phyloP scores from a whole-genome alignment of 1,140 invertebrate genomes.

The Delia radicum region DNA sequence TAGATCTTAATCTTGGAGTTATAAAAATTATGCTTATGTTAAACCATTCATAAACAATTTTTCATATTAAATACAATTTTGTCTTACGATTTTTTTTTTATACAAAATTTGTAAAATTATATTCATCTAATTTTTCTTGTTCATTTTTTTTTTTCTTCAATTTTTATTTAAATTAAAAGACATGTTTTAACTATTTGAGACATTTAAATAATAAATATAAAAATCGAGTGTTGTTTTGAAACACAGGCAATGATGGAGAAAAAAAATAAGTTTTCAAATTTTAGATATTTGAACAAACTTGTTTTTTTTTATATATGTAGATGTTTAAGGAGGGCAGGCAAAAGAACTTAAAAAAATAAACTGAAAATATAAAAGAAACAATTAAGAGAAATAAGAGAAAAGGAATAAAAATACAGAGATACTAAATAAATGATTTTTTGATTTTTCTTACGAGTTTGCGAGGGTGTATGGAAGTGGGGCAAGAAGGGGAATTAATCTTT shows the following conservation, averaged over 20 bases:
- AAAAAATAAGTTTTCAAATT: too few species aligned
- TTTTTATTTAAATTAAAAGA: not conserved
- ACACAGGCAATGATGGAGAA: too few species aligned
- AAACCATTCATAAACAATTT: too few species aligned
- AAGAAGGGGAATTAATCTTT: conserved; percentile 3
- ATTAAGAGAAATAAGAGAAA: not conserved
- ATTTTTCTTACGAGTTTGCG: not conserved
- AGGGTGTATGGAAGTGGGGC: not conserved
- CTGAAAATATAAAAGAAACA: not conserved
- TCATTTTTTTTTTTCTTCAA: not conserved
- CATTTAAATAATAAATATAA: conserved; percentile 12
- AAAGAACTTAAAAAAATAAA: not conserved
- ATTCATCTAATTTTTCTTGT: not conserved
- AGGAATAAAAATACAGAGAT: not conserved
- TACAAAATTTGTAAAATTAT: too few species aligned
- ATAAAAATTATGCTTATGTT: too few species aligned
- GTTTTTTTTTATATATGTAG: too few species aligned
- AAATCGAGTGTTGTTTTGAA: too few species aligned
- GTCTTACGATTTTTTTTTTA: too few species aligned
- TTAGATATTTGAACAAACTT: too few species aligned
- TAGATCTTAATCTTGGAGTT: too few species aligned
- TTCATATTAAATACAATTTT: too few species aligned
- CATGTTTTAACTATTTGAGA: conserved; percentile 12
- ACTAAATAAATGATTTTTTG: not conserved
- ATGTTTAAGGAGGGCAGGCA: too few species aligned